A percentile compares a stretch with the other conserved stretches of the same genome.
Evolutionary conservation across 1,140 invertebrate species (phyloP).

Genomic region (Parapsyche elsis): DNA sequence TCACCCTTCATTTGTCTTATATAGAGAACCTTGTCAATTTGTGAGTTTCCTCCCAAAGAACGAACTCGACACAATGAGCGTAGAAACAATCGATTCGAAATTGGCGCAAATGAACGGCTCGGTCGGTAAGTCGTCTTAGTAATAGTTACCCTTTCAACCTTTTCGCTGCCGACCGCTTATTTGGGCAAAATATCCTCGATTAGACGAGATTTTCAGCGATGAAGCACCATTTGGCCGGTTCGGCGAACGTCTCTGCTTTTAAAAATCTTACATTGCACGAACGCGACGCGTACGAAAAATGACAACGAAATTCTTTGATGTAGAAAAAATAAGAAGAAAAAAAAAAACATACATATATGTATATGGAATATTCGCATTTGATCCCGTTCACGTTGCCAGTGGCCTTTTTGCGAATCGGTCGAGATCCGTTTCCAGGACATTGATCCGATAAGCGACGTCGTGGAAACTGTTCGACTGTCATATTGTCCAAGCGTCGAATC

Average conservation of each 20-base stretch:
- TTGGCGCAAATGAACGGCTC: slow-evolving; percentile 15
- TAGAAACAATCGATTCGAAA: slow-evolving; percentile 28
- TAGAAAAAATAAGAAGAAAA: neutral
- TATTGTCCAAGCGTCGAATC: slow-evolving; percentile 24
- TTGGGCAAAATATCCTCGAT: slow-evolving; percentile 17
- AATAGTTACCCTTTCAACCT: slow-evolving; percentile 26
- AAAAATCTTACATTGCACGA: neutral
- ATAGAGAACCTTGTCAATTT: neutral
- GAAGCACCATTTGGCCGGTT: neutral
- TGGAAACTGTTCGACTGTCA: slow-evolving; percentile 23
- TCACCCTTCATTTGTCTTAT: neutral
- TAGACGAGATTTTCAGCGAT: neutral
- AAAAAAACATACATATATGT: neutral
- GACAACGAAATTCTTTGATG: neutral
- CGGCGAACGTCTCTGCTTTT: neutral
- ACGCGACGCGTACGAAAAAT: neutral
- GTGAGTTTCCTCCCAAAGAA: neutral
- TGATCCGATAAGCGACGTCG: slow-evolving; percentile 22
- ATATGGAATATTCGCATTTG: slow-evolving; percentile 1
- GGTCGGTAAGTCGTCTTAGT: neutral
- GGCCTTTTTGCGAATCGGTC: slow-evolving; percentile 18
- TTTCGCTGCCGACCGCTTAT: neutral
- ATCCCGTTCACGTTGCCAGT: neutral
- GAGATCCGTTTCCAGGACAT: slow-evolving; percentile 26
- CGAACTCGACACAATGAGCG: neutral